Conservation (phyloP, 2,797 vertebrate species). For the Chaetophractus vellerosus region DNA sequence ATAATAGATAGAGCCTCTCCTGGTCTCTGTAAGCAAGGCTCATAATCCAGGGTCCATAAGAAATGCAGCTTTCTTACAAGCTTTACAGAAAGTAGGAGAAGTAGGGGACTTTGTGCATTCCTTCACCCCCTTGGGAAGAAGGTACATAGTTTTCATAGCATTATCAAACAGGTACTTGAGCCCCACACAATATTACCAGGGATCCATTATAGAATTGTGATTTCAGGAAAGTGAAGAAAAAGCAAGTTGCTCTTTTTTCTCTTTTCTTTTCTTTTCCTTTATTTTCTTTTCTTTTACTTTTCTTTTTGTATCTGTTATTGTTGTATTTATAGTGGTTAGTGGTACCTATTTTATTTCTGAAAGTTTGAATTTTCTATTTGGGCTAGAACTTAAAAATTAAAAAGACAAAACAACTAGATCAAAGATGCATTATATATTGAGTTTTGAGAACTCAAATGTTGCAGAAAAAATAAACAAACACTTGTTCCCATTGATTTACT, state of each 20-base stretch:
- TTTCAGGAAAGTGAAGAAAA: background rate
- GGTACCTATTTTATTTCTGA: background rate
- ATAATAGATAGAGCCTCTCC: background rate
- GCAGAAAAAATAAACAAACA: background rate
- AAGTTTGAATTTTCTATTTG: background rate
- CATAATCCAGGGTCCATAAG: too few relatives aligned
- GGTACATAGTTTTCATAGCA: background rate
- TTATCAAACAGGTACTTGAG: background rate
- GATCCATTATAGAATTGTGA: accelerated
- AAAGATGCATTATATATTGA: background rate
- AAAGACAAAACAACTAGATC: background rate
- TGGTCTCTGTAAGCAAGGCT: background rate
- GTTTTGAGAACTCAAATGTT: background rate
- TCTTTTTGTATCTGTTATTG: background rate
- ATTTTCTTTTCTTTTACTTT: too few relatives aligned
- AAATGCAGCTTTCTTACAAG: background rate
- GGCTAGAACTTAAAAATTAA: background rate
- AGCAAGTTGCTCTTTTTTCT: accelerated
- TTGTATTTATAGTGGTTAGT: background rate
- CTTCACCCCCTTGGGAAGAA: background rate
- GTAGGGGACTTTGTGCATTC: background rate
- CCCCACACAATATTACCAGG: accelerated
- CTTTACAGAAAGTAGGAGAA: background rate
- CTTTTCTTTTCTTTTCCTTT: too few relatives aligned
- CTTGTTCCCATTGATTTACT: background rate